phyloP scores from a whole-genome alignment of 2,113 vertebrate species.

The Protobothrops mucrosquamatus region DNA sequence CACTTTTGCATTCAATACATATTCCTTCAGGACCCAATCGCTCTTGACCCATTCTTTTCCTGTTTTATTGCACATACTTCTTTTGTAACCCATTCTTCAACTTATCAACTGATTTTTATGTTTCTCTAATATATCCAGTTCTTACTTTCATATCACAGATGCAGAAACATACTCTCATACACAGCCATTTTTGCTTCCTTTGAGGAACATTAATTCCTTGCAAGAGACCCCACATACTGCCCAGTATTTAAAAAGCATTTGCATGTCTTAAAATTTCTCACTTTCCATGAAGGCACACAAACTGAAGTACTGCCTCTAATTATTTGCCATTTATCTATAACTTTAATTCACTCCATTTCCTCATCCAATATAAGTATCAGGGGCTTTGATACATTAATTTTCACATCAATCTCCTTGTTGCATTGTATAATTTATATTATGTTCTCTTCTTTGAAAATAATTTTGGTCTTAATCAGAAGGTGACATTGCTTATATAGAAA shows the following conservation, averaged over 20 bases:
- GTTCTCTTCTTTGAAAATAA: neutral
- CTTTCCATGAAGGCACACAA: neutral
- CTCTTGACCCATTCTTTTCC: neutral
- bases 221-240: neutral
- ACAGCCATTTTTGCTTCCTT: neutral
- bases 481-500: neutral
- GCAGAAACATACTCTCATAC: neutral
- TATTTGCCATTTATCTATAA: neutral
- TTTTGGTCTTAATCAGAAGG: neutral
- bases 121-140: neutral
- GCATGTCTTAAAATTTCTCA: neutral
- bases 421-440: neutral
- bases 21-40: neutral
- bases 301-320: neutral
- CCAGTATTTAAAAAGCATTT: neutral
- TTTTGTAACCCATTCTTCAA: neutral
- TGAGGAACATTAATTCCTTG: neutral
- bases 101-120: neutral
- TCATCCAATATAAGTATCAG: neutral
- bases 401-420: neutral
- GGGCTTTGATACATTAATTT: neutral
- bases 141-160: neutral
- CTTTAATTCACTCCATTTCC: neutral
- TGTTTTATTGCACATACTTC: neutral
- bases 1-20: neutral